Conservation (phyloP, 2,888 invertebrate species). For the Conomelus anceps region DNA sequence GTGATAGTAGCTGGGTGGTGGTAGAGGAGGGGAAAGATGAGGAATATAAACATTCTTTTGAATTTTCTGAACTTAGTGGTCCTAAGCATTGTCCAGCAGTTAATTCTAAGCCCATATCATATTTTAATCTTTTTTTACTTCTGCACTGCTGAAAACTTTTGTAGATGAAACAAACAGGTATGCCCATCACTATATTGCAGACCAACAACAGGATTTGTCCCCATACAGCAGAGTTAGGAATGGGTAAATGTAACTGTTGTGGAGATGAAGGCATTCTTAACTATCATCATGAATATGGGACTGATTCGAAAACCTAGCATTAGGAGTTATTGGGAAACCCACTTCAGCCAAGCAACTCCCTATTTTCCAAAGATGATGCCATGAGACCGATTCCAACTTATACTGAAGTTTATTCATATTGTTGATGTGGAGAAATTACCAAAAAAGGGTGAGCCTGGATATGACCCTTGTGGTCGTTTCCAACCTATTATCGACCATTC, state of each 20-base stretch:
- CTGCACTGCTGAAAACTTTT: slow-evolving; percentile 7
- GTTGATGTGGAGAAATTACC: neutral
- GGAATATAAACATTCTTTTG: neutral
- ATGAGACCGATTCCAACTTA: neutral
- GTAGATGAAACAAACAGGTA: slow-evolving; percentile 12
- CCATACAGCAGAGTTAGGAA: neutral
- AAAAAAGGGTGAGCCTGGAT: neutral
- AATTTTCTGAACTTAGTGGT: slow-evolving; percentile 5
- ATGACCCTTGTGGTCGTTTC: slow-evolving; percentile 12
- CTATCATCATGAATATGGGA: slow-evolving; percentile 13
- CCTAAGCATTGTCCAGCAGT: slow-evolving; percentile 16
- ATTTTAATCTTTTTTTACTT: slow-evolving; percentile 20
- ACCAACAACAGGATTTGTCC: neutral
- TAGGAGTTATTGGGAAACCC: slow-evolving; percentile 1
- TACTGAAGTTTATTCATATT: slow-evolving; percentile 13
- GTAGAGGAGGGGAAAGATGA: slow-evolving; percentile 18
- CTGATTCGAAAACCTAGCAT: neutral
- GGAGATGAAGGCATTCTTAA: slow-evolving; percentile 15
- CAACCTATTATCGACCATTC: slow-evolving; percentile 10
- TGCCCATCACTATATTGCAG: neutral
- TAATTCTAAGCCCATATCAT: slow-evolving; percentile 8
- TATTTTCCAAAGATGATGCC: slow-evolving; percentile 8
- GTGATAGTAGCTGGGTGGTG: neutral
- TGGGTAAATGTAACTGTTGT: neutral
- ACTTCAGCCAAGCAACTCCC: neutral